Base-by-base conservation (phyloP, 2,888 invertebrate species). In the Arenicola marina region DNA sequence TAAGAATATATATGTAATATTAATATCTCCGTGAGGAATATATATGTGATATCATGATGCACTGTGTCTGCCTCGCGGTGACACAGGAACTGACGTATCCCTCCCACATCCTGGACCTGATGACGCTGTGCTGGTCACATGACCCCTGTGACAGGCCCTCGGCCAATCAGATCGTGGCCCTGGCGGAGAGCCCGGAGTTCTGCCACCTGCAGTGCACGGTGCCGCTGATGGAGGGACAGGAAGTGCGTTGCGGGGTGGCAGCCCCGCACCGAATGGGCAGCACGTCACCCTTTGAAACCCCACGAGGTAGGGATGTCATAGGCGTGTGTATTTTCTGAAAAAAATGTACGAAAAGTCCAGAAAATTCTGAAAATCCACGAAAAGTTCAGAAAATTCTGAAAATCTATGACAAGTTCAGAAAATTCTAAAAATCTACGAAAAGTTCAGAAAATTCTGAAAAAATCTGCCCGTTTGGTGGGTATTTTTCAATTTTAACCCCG, bases 91-190 rank as follows among this genome's bases (percentile, higher is more conserved):
- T 84, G 28, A 67, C 76, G 4, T 82, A 79, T 58, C 85, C 86
- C 1, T 78, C 80, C 28, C 92, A 92, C 80, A 89, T 95, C 79
- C 85, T 99, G 59, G 98, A 98, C 83, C 86, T 94, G 56, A 96
- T 99, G 95, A 92, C 94, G 0, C 87, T 93, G 7, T 97, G 97
- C 83, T 99, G 98, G 99, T 89, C 92, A 18, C 93, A 94, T 59
- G 85, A 85, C 48, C 87, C 88, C 0, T 81, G 88, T 77, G 90
- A 91, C 76, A 88, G 99, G 4, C 98, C 98, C 0, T 92, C 95
- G 0, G 95, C 97, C 3, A 93, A 93, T 74, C 95, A 96, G 81
- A 77, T 83, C 29, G 94, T 95, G n/a, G 91, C 91, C 1, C 91
- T 95, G 65, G 91, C 92, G 0, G 90, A 91, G 1, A 93, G 94